Evolutionary conservation across 2,888 invertebrate genomes (phyloP).

Genomic region (Petrolisthes cinctipes): DNA sequence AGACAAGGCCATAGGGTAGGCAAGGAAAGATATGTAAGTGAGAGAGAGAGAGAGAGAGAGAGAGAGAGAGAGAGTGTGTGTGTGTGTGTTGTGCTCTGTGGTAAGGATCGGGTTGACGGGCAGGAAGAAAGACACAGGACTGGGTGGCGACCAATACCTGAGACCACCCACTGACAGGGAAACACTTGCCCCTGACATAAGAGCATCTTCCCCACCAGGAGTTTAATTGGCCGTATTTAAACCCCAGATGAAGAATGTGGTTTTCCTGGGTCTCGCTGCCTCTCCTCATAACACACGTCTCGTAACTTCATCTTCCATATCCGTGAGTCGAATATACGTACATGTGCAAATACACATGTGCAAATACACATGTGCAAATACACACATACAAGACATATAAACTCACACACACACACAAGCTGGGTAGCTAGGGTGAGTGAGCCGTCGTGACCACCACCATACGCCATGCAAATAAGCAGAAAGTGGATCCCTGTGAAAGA

Average conservation of each 20-base stretch:
- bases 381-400: too few relatives aligned
- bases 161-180: slow-evolving; percentile 12
- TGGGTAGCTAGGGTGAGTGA: too few relatives aligned
- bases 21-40: too few relatives aligned
- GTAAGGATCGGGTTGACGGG: background rate
- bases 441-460: too few relatives aligned
- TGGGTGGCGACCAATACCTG: too few relatives aligned
- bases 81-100: background rate
- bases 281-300: too few relatives aligned
- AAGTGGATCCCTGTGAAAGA: slow-evolving; percentile 30
- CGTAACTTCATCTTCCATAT: too few relatives aligned
- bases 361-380: too few relatives aligned
- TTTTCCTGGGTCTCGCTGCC: background rate
- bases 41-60: background rate
- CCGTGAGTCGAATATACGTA: too few relatives aligned
- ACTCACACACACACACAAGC: too few relatives aligned
- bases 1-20: background rate
- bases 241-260: background rate
- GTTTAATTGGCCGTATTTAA: slow-evolving; percentile 42
- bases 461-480: slow-evolving; percentile 44
- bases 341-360: too few relatives aligned
- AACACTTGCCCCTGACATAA: slow-evolving; percentile 28
- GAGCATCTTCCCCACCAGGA: slow-evolving; percentile 30
- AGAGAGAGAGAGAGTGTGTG: background rate
- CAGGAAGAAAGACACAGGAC: background rate